phyloP scores from a whole-genome alignment of 2,888 invertebrate species.

The Folsomia candida region DNA sequence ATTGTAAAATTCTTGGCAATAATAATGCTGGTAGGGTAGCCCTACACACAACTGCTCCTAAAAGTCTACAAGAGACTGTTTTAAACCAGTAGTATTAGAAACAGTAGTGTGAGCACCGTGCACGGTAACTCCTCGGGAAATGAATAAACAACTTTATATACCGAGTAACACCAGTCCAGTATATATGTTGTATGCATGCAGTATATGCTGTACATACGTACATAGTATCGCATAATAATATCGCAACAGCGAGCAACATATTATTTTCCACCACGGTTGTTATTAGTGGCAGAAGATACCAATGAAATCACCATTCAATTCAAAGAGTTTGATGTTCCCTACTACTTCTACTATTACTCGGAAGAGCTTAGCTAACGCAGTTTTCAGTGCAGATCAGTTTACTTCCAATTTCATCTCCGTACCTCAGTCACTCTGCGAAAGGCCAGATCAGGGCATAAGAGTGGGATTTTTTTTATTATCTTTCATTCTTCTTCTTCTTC shows the following conservation, averaged over 20 bases:
- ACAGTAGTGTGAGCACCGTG: background rate
- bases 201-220: background rate
- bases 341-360: too few species aligned
- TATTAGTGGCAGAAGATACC: too few species aligned
- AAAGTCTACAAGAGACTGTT: too few species aligned
- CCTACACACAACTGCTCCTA: background rate
- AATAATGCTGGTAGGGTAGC: background rate
- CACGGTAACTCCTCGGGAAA: background rate
- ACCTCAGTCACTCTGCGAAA: conserved; percentile 3
- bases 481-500: conserved; percentile 3
- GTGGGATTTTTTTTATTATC: conserved; percentile 2
- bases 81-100: background rate
- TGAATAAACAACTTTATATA: background rate
- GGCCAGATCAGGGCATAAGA: background rate
- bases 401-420: background rate
- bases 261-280: too few species aligned
- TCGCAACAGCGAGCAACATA: too few species aligned
- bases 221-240: too few species aligned
- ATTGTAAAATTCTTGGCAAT: background rate
- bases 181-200: background rate
- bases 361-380: background rate
- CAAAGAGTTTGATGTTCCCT: background rate
- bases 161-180: background rate
- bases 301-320: background rate
- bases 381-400: conserved; percentile 6